Evolutionary conservation across 2,797 vertebrate genomes (phyloP).

Genomic region (Muraenolepis orangiensis): DNA sequence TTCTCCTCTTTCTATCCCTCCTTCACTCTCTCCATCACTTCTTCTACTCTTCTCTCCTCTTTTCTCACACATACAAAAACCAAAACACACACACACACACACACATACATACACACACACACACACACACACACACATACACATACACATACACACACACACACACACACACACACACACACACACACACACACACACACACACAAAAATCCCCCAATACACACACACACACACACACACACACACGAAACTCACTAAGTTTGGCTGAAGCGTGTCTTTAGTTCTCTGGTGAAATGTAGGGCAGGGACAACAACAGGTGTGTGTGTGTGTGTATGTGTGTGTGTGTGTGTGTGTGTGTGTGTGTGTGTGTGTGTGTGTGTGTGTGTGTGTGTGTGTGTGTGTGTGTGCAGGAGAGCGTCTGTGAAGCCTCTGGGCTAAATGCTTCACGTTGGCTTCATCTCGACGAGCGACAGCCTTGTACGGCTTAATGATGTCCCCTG

Average conservation of each 20-base stretch:
- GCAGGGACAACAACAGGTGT: constrained; percentile 80
- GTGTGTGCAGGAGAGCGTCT: constrained; percentile 75
- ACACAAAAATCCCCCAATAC: too few relatives aligned
- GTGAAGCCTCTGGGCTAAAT: constrained; percentile 78
- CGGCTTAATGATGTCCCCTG: constrained; percentile 80
- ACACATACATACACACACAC: constrained; percentile 49
- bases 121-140: constrained; percentile 22
- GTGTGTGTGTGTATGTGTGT: constrained; percentile 8
- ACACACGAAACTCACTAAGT: constrained; percentile 29
- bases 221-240: constrained; percentile 18
- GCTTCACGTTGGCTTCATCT: constrained; percentile 77
- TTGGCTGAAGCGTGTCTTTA: constrained; percentile 72
- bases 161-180: constrained; percentile 17
- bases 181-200: constrained; percentile 20
- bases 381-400: constrained; percentile 48
- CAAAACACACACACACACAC: constrained; percentile 34
- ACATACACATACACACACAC: constrained; percentile 14
- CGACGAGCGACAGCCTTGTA: constrained; percentile 77
- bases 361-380: too few relatives aligned
- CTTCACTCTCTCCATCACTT: too few relatives aligned
- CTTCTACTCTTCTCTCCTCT: too few relatives aligned
- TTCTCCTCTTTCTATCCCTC: too few relatives aligned
- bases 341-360: too few relatives aligned
- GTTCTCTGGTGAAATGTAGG: constrained; percentile 72
- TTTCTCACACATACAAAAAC: not conserved